Percentiles rank a stretch among this genome's conserved stretches.
phyloP scores from a whole-genome alignment of 2,113 vertebrate species.

The Petaurus breviceps region DNA sequence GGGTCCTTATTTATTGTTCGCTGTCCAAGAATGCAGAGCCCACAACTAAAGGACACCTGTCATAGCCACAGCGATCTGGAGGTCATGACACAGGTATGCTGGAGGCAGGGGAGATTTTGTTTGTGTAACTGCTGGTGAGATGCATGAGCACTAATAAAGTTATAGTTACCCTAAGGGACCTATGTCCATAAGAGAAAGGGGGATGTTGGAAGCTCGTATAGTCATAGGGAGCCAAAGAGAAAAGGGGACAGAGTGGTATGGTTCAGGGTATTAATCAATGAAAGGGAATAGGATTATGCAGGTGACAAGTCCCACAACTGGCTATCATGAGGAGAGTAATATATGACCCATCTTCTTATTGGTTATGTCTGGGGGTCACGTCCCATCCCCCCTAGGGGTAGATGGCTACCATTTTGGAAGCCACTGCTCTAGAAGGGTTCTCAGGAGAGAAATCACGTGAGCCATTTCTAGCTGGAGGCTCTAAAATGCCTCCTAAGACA shows the following conservation, averaged over 20 bases:
- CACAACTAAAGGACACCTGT: not conserved
- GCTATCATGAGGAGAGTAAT: not conserved
- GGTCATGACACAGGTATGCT: not conserved
- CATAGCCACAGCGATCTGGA: not conserved
- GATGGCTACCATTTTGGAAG: not conserved
- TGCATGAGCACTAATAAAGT: not conserved
- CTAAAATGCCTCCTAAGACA: not conserved
- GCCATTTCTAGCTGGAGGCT: not conserved
- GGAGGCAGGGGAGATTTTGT: not conserved
- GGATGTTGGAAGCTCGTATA: not conserved
- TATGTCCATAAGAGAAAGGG: not conserved
- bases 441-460: fast-evolving
- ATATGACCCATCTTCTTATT: not conserved
- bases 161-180: not conserved
- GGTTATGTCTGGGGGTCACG: not conserved
- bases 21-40: not conserved
- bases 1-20: not conserved
- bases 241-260: not conserved
- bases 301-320: not conserved
- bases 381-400: not conserved
- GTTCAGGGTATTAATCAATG: not conserved
- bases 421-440: not conserved
- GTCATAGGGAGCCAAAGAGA: not conserved
- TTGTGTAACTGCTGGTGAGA: not conserved
- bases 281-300: not conserved